Base-by-base conservation (phyloP, 2,797 vertebrate species). In the Champsocephalus gunnari region DNA sequence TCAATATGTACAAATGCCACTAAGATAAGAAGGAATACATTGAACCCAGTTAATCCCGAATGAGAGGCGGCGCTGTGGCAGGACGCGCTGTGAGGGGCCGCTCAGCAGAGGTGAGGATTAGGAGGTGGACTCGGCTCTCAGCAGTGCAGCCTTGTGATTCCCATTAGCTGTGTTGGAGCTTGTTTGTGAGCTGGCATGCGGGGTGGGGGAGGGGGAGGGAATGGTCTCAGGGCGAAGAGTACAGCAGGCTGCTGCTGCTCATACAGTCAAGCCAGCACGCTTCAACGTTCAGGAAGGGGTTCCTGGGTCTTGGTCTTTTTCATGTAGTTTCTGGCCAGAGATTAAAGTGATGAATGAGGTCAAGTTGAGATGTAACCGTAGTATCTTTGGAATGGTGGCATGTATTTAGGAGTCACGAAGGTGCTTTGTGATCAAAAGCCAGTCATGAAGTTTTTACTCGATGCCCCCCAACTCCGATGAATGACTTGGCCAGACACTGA, bases 91-190 rank as follows among this genome's bases (percentile, higher is more conserved):
- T 41, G 51, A 74, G 10, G 56, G 32, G 19, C 56, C 74, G 55
- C 73, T 83, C 66, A 77, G 56, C 68, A 89, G 80, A 78, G 80
- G 85, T 77, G 73, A 81, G 81, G 78, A 80, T 86, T 80, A 87
- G 81, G 73, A 73, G 41, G 62, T 70, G 77, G 80, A 78, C 81
- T 86, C 68, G 71, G 62, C 73, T 66, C 80, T 69, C 62, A 75
- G 83, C 79, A 79, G 70, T 49, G 81, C 70, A 81, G 83, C 79
- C 87, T 83, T 82, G 82, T 86, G 88, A 89, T 85, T 91, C 77
- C 82, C 71, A 87, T 92, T 89, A 92, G 82, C 77, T 43, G 68
- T 73, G 86, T 71, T 83, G 50, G 74, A 73, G 80, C 76, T 83
- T 66, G 82, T 79, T 71, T 78, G 72, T 67, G 59, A 66, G 47